Conservation (phyloP, 1,140 invertebrate genomes). For the Orussus abietinus region DNA sequence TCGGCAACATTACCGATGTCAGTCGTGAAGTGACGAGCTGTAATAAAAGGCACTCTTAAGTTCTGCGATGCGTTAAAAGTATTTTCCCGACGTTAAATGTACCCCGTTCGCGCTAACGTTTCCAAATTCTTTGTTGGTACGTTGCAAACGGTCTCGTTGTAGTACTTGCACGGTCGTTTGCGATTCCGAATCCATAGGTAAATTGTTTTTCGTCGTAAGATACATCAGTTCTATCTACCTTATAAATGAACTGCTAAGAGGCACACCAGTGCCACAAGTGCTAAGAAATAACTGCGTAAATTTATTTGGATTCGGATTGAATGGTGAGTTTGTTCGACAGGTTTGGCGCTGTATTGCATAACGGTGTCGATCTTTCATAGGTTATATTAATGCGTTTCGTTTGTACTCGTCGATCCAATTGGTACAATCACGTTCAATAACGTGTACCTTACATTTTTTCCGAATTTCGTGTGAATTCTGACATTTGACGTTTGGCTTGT, state of each 20-base stretch:
- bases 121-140: too few relatives aligned
- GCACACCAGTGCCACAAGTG: constrained; percentile 18
- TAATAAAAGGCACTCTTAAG: constrained; percentile 8
- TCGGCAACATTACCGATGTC: too few relatives aligned
- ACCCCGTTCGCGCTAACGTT: not conserved
- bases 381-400: constrained; percentile 13
- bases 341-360: constrained; percentile 14
- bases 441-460: too few relatives aligned
- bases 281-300: constrained; percentile 23
- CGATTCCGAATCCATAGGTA: too few relatives aligned
- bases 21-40: constrained; percentile 12
- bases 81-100: constrained; percentile 11
- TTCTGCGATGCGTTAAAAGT: constrained; percentile 14
- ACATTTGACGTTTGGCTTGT: too few relatives aligned
- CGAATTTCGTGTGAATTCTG: too few relatives aligned
- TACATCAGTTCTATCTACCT: constrained; percentile 12
- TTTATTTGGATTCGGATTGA: constrained; percentile 16
- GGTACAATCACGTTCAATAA: too few relatives aligned
- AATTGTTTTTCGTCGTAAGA: constrained; percentile 18
- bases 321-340: constrained; percentile 15
- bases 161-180: too few relatives aligned
- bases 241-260: constrained; percentile 25
- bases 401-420: constrained; percentile 5
- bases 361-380: constrained; percentile 12
- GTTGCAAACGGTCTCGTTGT: too few relatives aligned